These are phyloP conservation scores for Tribolium freemani DNA, from an alignment of 2,888 invertebrate genomes.

Conservation along the genomic window DNA sequence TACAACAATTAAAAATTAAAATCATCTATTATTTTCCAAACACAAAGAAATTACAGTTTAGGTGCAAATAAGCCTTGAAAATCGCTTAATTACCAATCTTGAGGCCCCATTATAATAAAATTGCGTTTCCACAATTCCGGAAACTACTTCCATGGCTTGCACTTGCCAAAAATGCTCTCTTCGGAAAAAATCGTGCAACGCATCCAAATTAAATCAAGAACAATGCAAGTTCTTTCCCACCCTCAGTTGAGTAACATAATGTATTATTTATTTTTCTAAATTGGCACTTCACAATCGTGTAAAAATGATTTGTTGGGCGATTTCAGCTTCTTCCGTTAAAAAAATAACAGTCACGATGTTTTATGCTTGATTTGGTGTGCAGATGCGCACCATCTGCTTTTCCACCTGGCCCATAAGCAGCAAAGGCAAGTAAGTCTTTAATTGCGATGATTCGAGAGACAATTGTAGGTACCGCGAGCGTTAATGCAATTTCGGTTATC, in stretches of 20 bases:
- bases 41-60: constrained; percentile 8
- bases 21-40: constrained; percentile 21
- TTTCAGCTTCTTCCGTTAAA: not conserved
- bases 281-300: constrained; percentile 8
- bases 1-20: constrained; percentile 18
- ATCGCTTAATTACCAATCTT: constrained; percentile 2
- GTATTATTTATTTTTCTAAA: constrained; percentile 19
- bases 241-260: constrained; percentile 16
- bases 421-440: not conserved
- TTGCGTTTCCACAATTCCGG: not conserved
- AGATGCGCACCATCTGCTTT: constrained; percentile 31
- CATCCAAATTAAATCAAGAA: not conserved
- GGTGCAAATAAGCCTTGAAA: constrained; percentile 3
- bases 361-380: constrained; percentile 19
- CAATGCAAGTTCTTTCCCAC: constrained; percentile 18
- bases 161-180: constrained; percentile 12
- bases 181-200: constrained; percentile 18
- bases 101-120: not conserved
- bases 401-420: constrained; percentile 19
- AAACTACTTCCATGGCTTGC: too few relatives aligned
- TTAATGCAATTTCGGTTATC: constrained; percentile 19
- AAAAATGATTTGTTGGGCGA: not conserved
- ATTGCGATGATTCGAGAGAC: not conserved
- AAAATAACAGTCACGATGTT: not conserved
- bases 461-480: not conserved